Evolutionary conservation across 2,113 vertebrate genomes (phyloP).

Genomic region (Pionites leucogaster): DNA sequence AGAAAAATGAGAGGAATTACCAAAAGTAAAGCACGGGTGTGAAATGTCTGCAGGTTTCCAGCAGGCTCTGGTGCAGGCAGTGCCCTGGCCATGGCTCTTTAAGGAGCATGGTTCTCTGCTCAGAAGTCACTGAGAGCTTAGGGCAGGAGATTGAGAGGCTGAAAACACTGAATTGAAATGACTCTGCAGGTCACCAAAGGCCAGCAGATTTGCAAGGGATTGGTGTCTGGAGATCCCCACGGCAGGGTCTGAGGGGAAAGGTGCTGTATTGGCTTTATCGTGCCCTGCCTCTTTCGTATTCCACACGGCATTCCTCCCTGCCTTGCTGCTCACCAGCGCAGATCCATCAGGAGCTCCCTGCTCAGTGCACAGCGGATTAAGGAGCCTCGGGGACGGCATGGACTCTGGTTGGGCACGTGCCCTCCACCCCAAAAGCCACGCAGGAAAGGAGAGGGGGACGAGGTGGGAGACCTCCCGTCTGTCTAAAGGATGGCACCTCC

Average conservation of each 20-base stretch:
- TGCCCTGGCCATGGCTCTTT: not conserved
- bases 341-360: constrained; percentile 76
- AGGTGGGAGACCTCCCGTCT: not conserved
- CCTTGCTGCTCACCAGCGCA: constrained; percentile 2
- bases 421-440: not conserved
- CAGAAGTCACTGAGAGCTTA: constrained; percentile 4
- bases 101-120: not conserved
- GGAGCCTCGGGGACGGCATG: constrained; percentile 70
- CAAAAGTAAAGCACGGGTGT: not conserved
- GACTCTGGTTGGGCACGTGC: constrained; percentile 34
- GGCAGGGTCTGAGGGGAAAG: not conserved
- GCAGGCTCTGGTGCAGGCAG: not conserved
- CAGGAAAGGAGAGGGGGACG: not conserved
- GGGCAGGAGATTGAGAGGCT: constrained; percentile 40
- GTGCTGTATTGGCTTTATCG: not conserved
- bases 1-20: not conserved
- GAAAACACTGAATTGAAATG: constrained; percentile 23
- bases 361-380: constrained; percentile 75
- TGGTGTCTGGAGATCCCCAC: not conserved
- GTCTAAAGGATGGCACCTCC: not conserved
- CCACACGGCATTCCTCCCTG: not conserved
- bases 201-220: constrained; percentile 42
- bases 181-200: constrained; percentile 52
- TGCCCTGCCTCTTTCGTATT: not conserved
- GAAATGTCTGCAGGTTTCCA: not conserved